A percentile compares a stretch with the other conserved stretches of the same genome.
These are phyloP conservation scores for Halcyon senegalensis DNA, from an alignment of 2,113 vertebrate genomes.

Conservation along the genomic window DNA sequence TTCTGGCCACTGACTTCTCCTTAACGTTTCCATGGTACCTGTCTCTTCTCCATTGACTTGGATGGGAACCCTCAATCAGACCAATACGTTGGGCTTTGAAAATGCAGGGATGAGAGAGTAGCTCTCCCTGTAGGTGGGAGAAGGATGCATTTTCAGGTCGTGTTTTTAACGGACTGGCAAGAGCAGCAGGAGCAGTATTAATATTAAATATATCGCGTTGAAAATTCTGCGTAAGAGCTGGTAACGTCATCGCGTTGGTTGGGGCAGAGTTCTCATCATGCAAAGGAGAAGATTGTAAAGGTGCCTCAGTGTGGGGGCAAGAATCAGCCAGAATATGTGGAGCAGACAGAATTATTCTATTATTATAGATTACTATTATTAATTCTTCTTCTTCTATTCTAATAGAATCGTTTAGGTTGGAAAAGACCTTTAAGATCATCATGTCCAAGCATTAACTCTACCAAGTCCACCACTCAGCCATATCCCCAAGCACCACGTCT, in stretches of 20 bases:
- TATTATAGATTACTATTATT: no score
- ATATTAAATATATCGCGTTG: background rate
- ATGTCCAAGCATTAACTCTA: no score
- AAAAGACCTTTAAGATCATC: no score
- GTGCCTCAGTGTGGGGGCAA: background rate
- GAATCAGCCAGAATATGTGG: background rate
- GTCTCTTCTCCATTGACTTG: background rate
- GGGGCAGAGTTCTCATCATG: background rate
- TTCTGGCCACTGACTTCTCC: background rate
- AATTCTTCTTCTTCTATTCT: no score
- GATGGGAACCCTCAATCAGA: background rate
- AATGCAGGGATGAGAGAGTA: background rate
- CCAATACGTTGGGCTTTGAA: rapidly evolving
- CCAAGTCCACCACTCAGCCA: no score
- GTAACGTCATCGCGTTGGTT: background rate
- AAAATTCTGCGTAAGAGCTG: background rate
- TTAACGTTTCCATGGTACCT: background rate
- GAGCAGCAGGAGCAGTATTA: background rate
- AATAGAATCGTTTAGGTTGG: no score
- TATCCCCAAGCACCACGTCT: no score
- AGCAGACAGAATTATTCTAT: background rate
- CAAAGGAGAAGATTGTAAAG: background rate
- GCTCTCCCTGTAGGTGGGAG: background rate
- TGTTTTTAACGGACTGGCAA: background rate
- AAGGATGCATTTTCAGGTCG: background rate